A percentile compares a stretch with the other conserved stretches of the same genome.
Conservation (phyloP, 1,140 invertebrate genomes). For the Lysiphlebus fabarum region DNA sequence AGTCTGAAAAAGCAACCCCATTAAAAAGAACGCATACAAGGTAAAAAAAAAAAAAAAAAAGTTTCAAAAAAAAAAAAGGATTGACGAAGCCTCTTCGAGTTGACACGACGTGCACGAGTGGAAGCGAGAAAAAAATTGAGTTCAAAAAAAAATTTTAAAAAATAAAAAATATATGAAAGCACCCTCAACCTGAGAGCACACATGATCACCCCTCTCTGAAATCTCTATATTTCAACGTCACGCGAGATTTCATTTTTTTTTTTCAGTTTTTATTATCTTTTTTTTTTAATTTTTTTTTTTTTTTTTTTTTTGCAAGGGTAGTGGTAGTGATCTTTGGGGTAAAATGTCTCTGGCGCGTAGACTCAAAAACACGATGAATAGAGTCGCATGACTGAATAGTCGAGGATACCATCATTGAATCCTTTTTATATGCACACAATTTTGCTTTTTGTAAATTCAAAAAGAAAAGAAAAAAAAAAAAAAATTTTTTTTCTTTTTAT, state of each 20-base stretch:
- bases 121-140: slow-evolving; percentile 10
- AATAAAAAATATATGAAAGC: neutral
- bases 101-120: slow-evolving; percentile 20
- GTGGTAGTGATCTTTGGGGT: slow-evolving; percentile 1
- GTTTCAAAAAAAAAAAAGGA: too few relatives aligned
- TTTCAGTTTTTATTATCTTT: neutral
- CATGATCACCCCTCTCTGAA: neutral
- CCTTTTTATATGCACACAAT: too few relatives aligned
- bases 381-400: slow-evolving; percentile 9
- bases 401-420: neutral
- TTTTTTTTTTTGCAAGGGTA: slow-evolving; percentile 1
- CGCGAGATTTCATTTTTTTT: neutral
- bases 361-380: slow-evolving; percentile 7
- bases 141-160: neutral
- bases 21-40: neutral
- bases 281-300: too few relatives aligned
- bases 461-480: too few relatives aligned
- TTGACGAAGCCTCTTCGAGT: slow-evolving; percentile 3
- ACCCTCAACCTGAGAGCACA: neutral
- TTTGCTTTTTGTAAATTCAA: too few relatives aligned
- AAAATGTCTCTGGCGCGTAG: neutral
- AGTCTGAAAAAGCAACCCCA: slow-evolving; percentile 8
- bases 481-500: too few relatives aligned
- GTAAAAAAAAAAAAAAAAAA: too few relatives aligned
- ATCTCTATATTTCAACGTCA: too few relatives aligned